Base-by-base conservation (phyloP, 2,888 invertebrate genomes). In the Drosophila trichaetosa region DNA sequence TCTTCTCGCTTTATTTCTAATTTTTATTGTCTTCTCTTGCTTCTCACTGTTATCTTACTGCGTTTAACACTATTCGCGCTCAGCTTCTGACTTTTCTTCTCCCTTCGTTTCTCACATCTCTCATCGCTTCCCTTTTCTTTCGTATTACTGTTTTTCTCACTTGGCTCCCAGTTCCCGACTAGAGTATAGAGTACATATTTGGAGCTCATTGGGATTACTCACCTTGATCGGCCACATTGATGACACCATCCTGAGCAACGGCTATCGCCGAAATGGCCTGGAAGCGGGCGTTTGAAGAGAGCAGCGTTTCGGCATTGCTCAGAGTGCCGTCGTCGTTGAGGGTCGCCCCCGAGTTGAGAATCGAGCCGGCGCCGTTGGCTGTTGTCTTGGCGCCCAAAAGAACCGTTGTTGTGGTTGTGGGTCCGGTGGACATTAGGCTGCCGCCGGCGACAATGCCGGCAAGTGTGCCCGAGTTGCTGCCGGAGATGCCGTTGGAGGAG, bases 191-290 rank as follows among this genome's bases (percentile, higher is more conserved):
- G 7, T 21, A 11, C 18, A 10, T 21, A 33, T 38, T 8, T 8
- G 13, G 13, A 49, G 7, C 8, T 13, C 5, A 34, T 34, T 13
- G 38, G 46, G 46, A 16, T 46, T 4, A 91, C 94, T 94, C 93
- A 94, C 97, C 97, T 95, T 98, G 98, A 94, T 99, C 99, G 46
- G 99, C 98, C 60, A 99, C 96, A 93, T 99, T 97, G 53, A 99
- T 94, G 65, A 98, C 97, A n/a, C 99, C 98, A 92, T 98, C 98
- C 40, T 99, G 98, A 36, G 98, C 98, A 46, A 99, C 98, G 16
- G 98, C 97, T 49, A 99, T 94, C 16, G 98, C 97, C 46, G 97
- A 97, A 91, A 97, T 97, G 7, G 97, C 96, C 87, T 96, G 97
- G 93, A 98, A 97, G 91, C 97, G 96, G 0, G 98, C 98, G 92